Percentiles rank a stretch among this genome's conserved stretches.
Evolutionary conservation across 2,797 vertebrate genomes (phyloP).

Genomic region (Sternarchorhynchus goeldii): DNA sequence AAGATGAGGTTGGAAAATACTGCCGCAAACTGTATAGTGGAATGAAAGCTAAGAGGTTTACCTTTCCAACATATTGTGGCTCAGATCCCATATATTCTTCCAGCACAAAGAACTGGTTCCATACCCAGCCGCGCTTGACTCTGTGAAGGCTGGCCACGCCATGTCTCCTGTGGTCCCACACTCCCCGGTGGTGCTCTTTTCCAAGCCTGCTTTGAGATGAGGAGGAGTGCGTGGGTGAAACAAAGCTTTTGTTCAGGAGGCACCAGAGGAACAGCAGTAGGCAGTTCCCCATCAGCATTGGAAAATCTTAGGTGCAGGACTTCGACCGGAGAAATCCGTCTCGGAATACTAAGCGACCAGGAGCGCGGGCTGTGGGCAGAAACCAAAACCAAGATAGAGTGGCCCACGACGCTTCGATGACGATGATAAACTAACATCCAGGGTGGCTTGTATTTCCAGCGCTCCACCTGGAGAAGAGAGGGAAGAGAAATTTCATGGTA

Average conservation of each 20-base stretch:
- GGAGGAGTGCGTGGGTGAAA: conserved; percentile 75
- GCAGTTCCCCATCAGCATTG: conserved; percentile 93
- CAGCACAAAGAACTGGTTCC: conserved; percentile 96
- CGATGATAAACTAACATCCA: conserved; percentile 47
- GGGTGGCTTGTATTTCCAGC: conserved; percentile 32
- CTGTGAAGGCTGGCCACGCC: conserved; percentile 71
- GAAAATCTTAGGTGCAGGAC: conserved; percentile 56
- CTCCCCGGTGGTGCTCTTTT: conserved; percentile 65
- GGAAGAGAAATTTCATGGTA: conserved; percentile 9
- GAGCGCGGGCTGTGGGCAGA: conserved; percentile 11
- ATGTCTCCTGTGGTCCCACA: conserved; percentile 57
- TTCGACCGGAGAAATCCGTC: conserved; percentile 44
- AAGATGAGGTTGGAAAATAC: neutral
- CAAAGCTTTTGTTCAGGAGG: conserved; percentile 87
- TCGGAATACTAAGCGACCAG: conserved; percentile 40
- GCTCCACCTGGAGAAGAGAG: conserved; percentile 52
- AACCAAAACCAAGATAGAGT: conserved; percentile 27
- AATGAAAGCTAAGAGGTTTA: conserved; percentile 61
- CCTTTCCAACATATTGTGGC: conserved; percentile 93
- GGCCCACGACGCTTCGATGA: conserved; percentile 21
- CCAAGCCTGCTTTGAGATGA: conserved; percentile 76
- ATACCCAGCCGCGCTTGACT: conserved; percentile 93
- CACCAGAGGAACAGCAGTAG: conserved; percentile 87
- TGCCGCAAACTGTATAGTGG: neutral
- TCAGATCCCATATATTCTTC: conserved; percentile 95